Base-by-base conservation (phyloP, 2,797 vertebrate genomes). In the Holocentrus rufus region DNA sequence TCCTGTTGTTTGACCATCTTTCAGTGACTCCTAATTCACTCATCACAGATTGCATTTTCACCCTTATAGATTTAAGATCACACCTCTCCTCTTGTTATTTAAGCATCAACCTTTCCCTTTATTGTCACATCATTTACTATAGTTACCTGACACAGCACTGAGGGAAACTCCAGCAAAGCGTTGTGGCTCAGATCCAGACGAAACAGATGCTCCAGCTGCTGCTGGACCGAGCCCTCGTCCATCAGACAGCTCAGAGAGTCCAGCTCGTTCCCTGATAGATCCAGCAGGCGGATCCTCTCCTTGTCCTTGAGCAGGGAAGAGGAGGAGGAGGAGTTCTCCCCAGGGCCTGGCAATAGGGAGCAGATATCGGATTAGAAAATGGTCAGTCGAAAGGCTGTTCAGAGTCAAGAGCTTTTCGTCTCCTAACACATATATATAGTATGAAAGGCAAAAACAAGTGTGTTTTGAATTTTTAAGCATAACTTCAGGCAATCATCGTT, bases 231-330 rank as follows among this genome's bases (percentile, higher is more conserved):
- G 42, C 84, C 86, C 9, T 91, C 92, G 52, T 95, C 95, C 88
- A 91, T 90, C 76, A 99, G 87, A 76, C 93, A 94, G 77, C 95
- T 94, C 61, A 98, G 89, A 44, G 90, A 93, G 87, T 93, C 93
- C 85, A 99, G 77, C 74, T 99, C 97, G 72, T 99, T 99, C 42
- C 95, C 96, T 0, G 98, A 98, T 67, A 99, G 93, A 86, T 99
- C 97, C 72, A 99, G 84, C 60, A 96, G 93, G 47, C 91, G 95
- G 88, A 99, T 96, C 79, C 85, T 85, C 79, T 98, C 96, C 89
- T 82, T 94, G 80, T 98, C 97, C 64, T 89, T 90, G 58, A 69
- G 73, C 82, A 93, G 73, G 13, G 91, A 92, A 42, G 93, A 56
- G 2, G 82, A 93, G 78, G 82, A 93, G 2, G 25, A 27, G 25